Percentiles rank a stretch among this genome's conserved stretches.
These are phyloP conservation scores for Teleogryllus occipitalis DNA, from an alignment of 1,140 invertebrate genomes.

Conservation along the genomic window DNA sequence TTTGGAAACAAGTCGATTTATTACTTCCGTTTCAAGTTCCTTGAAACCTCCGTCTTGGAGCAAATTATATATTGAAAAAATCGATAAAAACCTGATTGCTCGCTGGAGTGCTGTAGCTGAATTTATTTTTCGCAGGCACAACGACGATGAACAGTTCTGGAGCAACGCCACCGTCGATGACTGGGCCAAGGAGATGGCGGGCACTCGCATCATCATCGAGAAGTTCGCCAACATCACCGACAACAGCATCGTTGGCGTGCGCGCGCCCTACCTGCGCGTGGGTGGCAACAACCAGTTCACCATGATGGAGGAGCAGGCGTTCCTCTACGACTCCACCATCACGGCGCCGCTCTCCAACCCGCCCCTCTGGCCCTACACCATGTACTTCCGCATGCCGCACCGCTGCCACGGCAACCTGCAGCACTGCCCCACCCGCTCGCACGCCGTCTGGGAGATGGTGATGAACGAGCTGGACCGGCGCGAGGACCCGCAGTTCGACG, in stretches of 20 bases:
- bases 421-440: slow-evolving; percentile 82
- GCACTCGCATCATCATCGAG: slow-evolving; percentile 86
- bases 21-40: too few species aligned
- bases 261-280: slow-evolving; percentile 85
- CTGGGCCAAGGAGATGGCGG: slow-evolving; percentile 95
- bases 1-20: too few species aligned
- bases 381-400: slow-evolving; percentile 96
- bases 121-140: slow-evolving; percentile 53
- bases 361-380: slow-evolving; percentile 93
- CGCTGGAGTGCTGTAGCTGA: too few species aligned
- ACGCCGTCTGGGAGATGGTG: slow-evolving; percentile 97
- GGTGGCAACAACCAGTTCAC: slow-evolving; percentile 95
- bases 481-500: slow-evolving; percentile 84
- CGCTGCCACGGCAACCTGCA: slow-evolving; percentile 89
- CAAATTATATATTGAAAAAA: too few species aligned
- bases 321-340: slow-evolving; percentile 92
- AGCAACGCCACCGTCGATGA: slow-evolving; percentile 86
- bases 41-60: too few species aligned
- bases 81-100: too few species aligned
- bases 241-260: slow-evolving; percentile 87
- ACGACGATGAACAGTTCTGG: slow-evolving; percentile 89
- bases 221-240: slow-evolving; percentile 90
- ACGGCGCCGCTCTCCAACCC: slow-evolving; percentile 86
- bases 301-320: slow-evolving; percentile 96
- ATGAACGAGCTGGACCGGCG: slow-evolving; percentile 91